Percentiles rank a stretch among this genome's conserved stretches.
Evolutionary conservation across 2,797 vertebrate species (phyloP).

Genomic region (Anomalospiza imberbis): DNA sequence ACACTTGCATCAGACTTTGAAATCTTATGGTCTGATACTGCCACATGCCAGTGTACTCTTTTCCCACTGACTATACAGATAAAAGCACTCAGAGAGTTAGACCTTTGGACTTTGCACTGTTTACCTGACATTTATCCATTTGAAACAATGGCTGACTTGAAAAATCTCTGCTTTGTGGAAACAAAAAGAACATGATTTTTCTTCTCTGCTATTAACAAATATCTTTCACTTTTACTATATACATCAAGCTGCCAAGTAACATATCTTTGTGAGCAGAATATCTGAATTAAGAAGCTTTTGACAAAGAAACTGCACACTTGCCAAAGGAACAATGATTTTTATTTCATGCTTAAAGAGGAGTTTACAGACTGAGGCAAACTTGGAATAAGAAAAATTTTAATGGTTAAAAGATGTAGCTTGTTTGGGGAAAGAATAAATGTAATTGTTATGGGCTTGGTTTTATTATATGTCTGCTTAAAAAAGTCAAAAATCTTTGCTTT

Average conservation of each 20-base stretch:
- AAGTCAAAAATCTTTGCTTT: neutral
- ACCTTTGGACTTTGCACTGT: neutral
- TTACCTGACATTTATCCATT: slow-evolving; percentile 7
- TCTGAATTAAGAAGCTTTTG: slow-evolving; percentile 35
- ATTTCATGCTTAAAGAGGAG: slow-evolving; percentile 23
- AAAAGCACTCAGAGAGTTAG: neutral
- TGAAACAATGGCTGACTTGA: neutral
- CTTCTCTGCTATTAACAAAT: slow-evolving; percentile 24
- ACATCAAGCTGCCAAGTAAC: slow-evolving; percentile 10
- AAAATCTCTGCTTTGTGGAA: neutral
- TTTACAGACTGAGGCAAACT: slow-evolving; percentile 19
- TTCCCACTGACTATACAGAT: neutral
- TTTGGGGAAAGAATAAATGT: neutral
- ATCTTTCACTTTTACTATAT: slow-evolving; percentile 24
- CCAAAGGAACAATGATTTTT: slow-evolving; percentile 44
- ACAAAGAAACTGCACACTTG: slow-evolving; percentile 27
- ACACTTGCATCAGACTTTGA: neutral
- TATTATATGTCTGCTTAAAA: neutral
- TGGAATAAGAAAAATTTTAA: slow-evolving; percentile 13
- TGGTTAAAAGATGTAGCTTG: slow-evolving; percentile 16
- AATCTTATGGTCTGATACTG: neutral
- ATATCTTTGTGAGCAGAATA: slow-evolving; percentile 20
- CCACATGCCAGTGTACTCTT: neutral
- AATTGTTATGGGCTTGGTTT: neutral
- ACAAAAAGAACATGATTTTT: neutral